Percentiles rank a stretch among this genome's conserved stretches.
These are phyloP conservation scores for Eupithecia exiguata DNA, from an alignment of 2,888 invertebrate genomes.

Conservation along the genomic window DNA sequence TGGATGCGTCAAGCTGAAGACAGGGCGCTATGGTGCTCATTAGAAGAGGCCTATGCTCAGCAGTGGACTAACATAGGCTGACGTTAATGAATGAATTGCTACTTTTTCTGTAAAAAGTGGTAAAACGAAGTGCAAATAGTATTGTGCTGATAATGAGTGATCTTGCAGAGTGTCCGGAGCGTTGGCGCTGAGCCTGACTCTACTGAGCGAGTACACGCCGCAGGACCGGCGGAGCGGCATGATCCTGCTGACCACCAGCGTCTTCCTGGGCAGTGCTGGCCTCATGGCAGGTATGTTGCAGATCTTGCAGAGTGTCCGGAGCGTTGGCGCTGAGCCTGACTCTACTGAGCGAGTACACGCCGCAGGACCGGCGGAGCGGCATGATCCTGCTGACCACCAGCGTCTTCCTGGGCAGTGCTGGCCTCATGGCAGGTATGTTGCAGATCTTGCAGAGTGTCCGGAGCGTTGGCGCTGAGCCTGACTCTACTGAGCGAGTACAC, in stretches of 20 bases:
- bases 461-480: conserved; percentile 62
- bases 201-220: conserved; percentile 71
- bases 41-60: no score
- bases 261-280: conserved; percentile 60
- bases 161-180: conserved; percentile 52
- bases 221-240: conserved; percentile 53
- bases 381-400: conserved; percentile 62
- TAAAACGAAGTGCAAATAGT: neutral
- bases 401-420: conserved; percentile 57
- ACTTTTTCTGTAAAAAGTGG: no score
- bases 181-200: conserved; percentile 61
- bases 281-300: conserved; percentile 67
- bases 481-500: conserved; percentile 71
- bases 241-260: conserved; percentile 60
- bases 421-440: conserved; percentile 68
- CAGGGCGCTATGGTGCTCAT: no score
- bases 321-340: conserved; percentile 64
- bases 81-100: no score
- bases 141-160: neutral
- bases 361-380: conserved; percentile 53
- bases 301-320: no score
- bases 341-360: conserved; percentile 69
- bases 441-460: no score
- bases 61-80: no score
- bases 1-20: no score